Conservation (phyloP, 2,888 invertebrate genomes). For the Eristalinus aeneus region DNA sequence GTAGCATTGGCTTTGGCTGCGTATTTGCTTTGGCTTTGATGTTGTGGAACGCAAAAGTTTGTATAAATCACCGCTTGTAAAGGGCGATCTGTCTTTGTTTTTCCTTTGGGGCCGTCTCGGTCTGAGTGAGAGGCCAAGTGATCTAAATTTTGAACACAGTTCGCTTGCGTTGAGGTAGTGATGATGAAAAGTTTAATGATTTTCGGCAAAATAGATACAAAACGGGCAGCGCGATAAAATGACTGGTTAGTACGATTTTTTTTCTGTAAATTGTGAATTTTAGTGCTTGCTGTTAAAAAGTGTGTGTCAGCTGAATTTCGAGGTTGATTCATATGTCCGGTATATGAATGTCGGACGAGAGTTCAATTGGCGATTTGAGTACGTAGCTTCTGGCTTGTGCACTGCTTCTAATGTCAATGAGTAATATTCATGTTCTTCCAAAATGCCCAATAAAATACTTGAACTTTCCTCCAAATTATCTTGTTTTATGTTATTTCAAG, state of each 20-base stretch:
- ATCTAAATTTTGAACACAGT: constrained; percentile 52
- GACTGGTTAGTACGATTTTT: constrained; percentile 38
- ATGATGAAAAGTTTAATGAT: constrained; percentile 51
- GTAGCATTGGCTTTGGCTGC: background rate
- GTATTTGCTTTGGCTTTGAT: background rate
- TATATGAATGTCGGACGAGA: background rate
- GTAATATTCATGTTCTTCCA: background rate
- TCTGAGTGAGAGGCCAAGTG: constrained; percentile 1
- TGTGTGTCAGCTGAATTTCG: constrained; percentile 35
- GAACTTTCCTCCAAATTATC: background rate
- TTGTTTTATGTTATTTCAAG: background rate
- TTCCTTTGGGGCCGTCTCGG: background rate
- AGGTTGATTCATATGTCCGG: constrained; percentile 42
- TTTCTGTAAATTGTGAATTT: constrained; percentile 21
- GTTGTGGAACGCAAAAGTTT: constrained; percentile 48
- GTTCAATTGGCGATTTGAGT: background rate
- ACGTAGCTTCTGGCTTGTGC: background rate
- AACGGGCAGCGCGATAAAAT: background rate
- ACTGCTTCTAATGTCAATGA: background rate
- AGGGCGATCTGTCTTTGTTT: constrained; percentile 47
- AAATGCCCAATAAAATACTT: background rate
- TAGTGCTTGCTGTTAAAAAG: background rate
- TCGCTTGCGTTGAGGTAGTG: background rate
- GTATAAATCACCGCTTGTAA: constrained; percentile 41
- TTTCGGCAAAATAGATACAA: constrained; percentile 23